Percentiles rank a stretch among this genome's conserved stretches.
Evolutionary conservation across 2,888 invertebrate genomes (phyloP).

Genomic region (Muschampia plurimacula): DNA sequence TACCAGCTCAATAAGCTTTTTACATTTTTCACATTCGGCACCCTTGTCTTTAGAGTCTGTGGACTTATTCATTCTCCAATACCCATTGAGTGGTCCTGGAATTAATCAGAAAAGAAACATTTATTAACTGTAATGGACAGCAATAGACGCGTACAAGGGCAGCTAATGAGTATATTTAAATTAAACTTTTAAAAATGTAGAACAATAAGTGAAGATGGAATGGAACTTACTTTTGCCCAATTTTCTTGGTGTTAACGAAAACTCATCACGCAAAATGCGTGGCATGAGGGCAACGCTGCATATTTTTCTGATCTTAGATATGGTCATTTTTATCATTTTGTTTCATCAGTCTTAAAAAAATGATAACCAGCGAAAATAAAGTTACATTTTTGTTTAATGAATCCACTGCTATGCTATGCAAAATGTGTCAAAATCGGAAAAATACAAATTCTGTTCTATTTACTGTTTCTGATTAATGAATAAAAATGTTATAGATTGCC

Average conservation of each 20-base stretch:
- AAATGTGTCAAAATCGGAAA: slow-evolving; percentile 28
- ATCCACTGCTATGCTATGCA: slow-evolving; percentile 11
- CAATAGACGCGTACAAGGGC: too few relatives aligned
- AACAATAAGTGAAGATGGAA: not conserved
- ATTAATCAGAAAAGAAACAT: not conserved
- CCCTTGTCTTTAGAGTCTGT: slow-evolving; percentile 38
- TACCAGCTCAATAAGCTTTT: slow-evolving; percentile 47
- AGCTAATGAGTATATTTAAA: too few relatives aligned
- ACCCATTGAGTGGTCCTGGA: slow-evolving; percentile 30
- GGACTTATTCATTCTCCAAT: slow-evolving; percentile 35
- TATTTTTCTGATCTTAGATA: slow-evolving; percentile 58
- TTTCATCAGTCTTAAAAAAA: slow-evolving; percentile 35
- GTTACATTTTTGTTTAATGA: slow-evolving; percentile 55
- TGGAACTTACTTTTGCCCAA: slow-evolving; percentile 57
- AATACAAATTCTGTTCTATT: slow-evolving; percentile 34
- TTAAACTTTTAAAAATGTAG: too few relatives aligned
- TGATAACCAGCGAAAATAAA: slow-evolving; percentile 66
- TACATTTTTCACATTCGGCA: slow-evolving; percentile 47
- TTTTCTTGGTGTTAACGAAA: slow-evolving; percentile 50
- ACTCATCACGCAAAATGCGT: slow-evolving; percentile 52
- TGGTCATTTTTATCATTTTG: slow-evolving; percentile 59
- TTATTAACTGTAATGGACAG: not conserved
- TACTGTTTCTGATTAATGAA: slow-evolving; percentile 1
- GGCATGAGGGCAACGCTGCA: slow-evolving; percentile 53
- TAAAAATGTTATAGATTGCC: not conserved